These are phyloP conservation scores for Phataginus tetradactyla DNA, from an alignment of 2,797 vertebrate genomes.

Conservation along the genomic window DNA sequence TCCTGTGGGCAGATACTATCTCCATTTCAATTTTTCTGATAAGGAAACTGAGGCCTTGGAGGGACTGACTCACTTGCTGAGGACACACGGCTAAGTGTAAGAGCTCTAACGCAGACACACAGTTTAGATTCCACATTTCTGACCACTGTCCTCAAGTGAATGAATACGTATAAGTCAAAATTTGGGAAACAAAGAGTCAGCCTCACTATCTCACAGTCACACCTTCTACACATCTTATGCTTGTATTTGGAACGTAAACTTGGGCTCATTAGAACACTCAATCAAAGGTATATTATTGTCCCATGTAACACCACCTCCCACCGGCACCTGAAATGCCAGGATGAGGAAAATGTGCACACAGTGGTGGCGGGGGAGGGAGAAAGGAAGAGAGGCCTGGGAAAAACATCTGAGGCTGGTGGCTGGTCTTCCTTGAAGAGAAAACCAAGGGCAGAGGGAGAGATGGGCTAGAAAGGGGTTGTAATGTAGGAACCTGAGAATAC, in stretches of 20 bases:
- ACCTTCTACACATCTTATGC: neutral
- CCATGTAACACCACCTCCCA: too few relatives aligned
- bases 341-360: neutral
- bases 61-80: neutral
- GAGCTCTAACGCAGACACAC: neutral
- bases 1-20: neutral
- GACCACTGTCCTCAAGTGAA: neutral
- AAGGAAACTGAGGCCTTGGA: neutral
- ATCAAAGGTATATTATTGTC: neutral
- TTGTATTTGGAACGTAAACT: neutral
- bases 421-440: neutral
- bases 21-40: neutral
- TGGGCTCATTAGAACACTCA: neutral
- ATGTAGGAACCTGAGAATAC: neutral
- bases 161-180: neutral
- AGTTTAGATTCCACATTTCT: neutral
- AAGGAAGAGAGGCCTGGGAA: neutral
- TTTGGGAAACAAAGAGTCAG: neutral
- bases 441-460: neutral
- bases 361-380: fast-evolving
- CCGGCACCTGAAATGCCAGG: neutral
- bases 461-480: neutral
- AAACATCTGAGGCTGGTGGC: neutral
- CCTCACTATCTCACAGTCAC: neutral
- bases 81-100: neutral